These are phyloP conservation scores for Hirtodrosophila cameraria DNA, from an alignment of 2,888 invertebrate genomes.

Conservation along the genomic window DNA sequence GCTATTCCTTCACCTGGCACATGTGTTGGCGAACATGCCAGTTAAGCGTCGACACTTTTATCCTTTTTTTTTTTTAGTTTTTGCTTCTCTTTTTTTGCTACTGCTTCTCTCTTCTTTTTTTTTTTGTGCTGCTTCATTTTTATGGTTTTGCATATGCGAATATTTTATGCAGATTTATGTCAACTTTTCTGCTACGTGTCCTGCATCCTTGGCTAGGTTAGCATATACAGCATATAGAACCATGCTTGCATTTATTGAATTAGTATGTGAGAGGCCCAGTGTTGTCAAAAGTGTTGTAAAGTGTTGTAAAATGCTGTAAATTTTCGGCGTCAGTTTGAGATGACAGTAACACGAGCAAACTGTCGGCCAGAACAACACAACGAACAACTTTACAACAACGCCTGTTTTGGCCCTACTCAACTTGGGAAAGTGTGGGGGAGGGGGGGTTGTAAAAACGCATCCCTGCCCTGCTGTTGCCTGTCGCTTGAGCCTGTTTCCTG, in stretches of 20 bases:
- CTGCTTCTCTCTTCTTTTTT: conserved; percentile 13
- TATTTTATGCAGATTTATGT: conserved; percentile 80
- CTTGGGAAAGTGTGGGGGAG: too few species aligned
- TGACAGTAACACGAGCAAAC: conserved; percentile 36
- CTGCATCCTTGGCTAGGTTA: conserved; percentile 43
- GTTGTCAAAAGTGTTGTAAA: conserved; percentile 56
- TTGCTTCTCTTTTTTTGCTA: neutral
- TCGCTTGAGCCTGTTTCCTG: conserved; percentile 68
- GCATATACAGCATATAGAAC: neutral
- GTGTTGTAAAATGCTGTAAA: conserved; percentile 61
- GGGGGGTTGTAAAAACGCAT: neutral
- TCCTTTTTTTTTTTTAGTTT: conserved; percentile 17
- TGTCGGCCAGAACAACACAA: conserved; percentile 22
- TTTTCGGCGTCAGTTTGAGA: conserved; percentile 59
- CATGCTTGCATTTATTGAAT: conserved; percentile 72
- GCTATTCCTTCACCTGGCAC: conserved; percentile 37
- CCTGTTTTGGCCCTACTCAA: conserved; percentile 46
- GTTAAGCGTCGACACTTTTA: conserved; percentile 63
- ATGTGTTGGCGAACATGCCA: conserved; percentile 64
- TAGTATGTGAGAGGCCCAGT: conserved; percentile 57
- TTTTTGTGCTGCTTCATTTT: conserved; percentile 44
- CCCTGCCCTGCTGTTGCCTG: conserved; percentile 41
- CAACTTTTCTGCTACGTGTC: conserved; percentile 71
- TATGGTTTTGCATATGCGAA: conserved; percentile 73
- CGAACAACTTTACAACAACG: conserved; percentile 24